Conservation (phyloP, 1,140 invertebrate species). For the Apis mellifera region Amel_HAv3.1 CM009939.2:7401501-7402000, state of each 20-base stretch:
- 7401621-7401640: constrained; percentile 41
- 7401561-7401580: background rate
- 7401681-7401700: background rate
- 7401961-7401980: constrained; percentile 62
- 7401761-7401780: constrained; percentile 18
- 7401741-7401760: constrained; percentile 3
- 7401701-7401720: background rate
- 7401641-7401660: constrained; percentile 53
- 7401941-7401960: constrained; percentile 56
- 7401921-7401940: constrained; percentile 57
- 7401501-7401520: constrained; percentile 39
- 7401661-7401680: constrained; percentile 12
- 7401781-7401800: constrained; percentile 30
- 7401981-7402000: constrained; percentile 51
- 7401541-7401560: background rate
- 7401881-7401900: constrained; percentile 48
- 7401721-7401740: constrained; percentile 1
- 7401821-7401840: background rate
- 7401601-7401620: constrained; percentile 30
- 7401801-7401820: constrained; percentile 4
- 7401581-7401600: constrained; percentile 20
- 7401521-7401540: background rate
- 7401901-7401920: constrained; percentile 65
- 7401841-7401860: constrained; percentile 28
- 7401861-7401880: constrained; percentile 6